Conservation (phyloP, 2,797 vertebrate genomes). For the Sylvia borin region DNA sequence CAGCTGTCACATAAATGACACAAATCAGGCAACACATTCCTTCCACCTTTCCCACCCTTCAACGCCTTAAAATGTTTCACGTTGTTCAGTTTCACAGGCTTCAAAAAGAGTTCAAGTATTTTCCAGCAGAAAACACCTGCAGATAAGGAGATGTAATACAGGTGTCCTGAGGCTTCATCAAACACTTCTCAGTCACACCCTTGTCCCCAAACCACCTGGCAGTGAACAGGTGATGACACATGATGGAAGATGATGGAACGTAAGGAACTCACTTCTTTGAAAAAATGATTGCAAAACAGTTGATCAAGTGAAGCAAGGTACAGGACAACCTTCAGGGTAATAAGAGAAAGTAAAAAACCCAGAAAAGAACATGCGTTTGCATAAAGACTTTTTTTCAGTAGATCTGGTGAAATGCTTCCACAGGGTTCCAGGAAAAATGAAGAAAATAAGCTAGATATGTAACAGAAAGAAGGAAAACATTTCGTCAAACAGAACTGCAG, state of each 20-base stretch:
- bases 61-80: background rate
- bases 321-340: background rate
- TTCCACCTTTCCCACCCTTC: fast-evolving
- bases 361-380: background rate
- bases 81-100: background rate
- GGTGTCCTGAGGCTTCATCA: background rate
- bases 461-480: background rate
- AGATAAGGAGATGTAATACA: background rate
- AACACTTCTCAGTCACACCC: background rate
- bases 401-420: background rate
- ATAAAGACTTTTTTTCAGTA: background rate
- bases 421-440: background rate
- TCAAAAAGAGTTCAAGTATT: background rate
- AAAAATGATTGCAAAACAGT: background rate
- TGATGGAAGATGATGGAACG: background rate
- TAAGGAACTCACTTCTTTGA: background rate
- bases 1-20: background rate
- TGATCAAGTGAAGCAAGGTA: background rate
- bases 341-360: background rate
- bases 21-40: background rate
- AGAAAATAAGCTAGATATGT: background rate
- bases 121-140: background rate
- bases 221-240: background rate
- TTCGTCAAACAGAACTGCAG: background rate
- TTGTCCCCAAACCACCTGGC: background rate